Base-by-base conservation (phyloP, 2,888 invertebrate genomes). In the Ornithoptera alexandrae region DNA sequence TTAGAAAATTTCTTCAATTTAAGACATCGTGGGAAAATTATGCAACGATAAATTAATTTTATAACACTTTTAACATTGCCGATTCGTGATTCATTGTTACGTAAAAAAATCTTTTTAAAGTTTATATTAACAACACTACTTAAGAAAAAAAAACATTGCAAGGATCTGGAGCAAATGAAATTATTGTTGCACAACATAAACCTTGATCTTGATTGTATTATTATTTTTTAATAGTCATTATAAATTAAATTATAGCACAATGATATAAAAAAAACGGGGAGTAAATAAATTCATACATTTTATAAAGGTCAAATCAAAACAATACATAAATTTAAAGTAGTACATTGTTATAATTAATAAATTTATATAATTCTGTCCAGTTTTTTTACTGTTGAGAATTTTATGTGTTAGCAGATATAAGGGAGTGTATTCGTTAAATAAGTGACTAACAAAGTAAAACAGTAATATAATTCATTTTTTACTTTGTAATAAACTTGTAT, bases 401-500 rank as follows among this genome's bases (percentile, higher is more conserved):
- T 2, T 30, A 30, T 30, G 30, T 30, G 30, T 30, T 30, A 30
- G 30, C 1, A 4, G 15, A 50, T 50, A 5, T 50, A 50, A 12
- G 1, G 4, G 4, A 50, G 50, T 50, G 2, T 4, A 17, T 50
- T 2, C 2, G 50, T 50, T 15, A 50, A 50, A 15, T 5, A 46
- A 12, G 7, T 8, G 2, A 50, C 15, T 50, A 17, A 57, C 6
- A 20, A 57, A 57, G n/a, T 57, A 20, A 2, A 57, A 57, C n/a
- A 57, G 56, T 12, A 4, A 57, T 57, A 57, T 53, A 46, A 53
- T 63, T 17, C 30, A 12, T 59, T 20, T 59, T 60, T 70, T 53
- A 62, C 66, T 66, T 62, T 66, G 70, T 62, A 70, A 70, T 50
- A 62, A 70, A 62, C 58, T 30, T 53, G 58, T 70, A 69, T 15